Percentiles rank a stretch among this genome's conserved stretches.
phyloP scores from a whole-genome alignment of 2,797 vertebrate species.

The Gobionotothen gibberifrons region DNA sequence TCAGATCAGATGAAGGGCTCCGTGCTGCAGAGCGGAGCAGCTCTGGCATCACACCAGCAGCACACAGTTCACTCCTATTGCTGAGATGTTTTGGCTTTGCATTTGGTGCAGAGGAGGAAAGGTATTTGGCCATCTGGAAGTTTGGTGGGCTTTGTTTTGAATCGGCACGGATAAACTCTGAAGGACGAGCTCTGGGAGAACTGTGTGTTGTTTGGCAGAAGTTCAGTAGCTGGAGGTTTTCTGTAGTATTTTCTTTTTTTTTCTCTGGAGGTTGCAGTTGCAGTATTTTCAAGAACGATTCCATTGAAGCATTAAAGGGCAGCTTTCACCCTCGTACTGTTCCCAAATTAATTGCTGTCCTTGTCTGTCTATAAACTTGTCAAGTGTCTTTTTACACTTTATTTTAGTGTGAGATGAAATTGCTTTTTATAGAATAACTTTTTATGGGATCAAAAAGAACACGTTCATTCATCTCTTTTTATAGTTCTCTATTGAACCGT shows the following conservation, averaged over 20 bases:
- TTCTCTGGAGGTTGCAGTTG: constrained; percentile 13
- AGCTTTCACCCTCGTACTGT: background rate
- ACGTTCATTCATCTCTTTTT: constrained; percentile 41
- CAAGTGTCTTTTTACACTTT: constrained; percentile 17
- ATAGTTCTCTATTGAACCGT: constrained; percentile 25
- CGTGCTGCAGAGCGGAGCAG: constrained; percentile 60
- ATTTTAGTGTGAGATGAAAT: constrained; percentile 25
- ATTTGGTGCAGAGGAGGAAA: constrained; percentile 59
- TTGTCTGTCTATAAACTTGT: constrained; percentile 12
- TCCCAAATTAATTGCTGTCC: constrained; percentile 19
- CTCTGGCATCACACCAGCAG: constrained; percentile 62
- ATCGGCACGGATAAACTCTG: constrained; percentile 19
- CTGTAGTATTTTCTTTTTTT: constrained; percentile 18
- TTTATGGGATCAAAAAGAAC: constrained; percentile 25
- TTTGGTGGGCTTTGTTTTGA: constrained; percentile 34
- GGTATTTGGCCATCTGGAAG: constrained; percentile 31
- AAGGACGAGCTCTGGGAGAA: constrained; percentile 4
- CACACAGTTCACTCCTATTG: constrained; percentile 49
- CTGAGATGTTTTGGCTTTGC: constrained; percentile 40
- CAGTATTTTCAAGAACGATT: constrained; percentile 15
- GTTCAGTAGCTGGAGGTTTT: constrained; percentile 23
- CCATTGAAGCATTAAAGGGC: constrained; percentile 10
- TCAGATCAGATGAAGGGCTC: constrained; percentile 68
- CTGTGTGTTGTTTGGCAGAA: constrained; percentile 4
- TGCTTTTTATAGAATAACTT: constrained; percentile 13